These are phyloP conservation scores for Paramisgurnus dabryanus DNA, from an alignment of 2,113 vertebrate species.

Conservation along the genomic window DNA sequence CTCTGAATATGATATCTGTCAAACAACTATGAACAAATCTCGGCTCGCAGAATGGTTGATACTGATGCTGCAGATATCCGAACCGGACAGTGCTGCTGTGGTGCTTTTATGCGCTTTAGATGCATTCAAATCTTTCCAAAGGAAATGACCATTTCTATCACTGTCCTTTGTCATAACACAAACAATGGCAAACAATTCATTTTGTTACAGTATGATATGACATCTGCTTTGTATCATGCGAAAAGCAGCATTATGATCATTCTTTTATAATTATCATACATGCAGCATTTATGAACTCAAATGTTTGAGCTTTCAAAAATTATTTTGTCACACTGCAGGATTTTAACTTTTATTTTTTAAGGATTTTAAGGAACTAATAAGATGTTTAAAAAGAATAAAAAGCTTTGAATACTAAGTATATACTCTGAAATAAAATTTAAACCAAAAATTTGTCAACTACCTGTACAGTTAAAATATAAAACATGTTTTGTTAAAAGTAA, in stretches of 20 bases:
- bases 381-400: no score
- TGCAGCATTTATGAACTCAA: no score
- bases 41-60: conserved; percentile 55
- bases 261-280: no score
- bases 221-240: neutral
- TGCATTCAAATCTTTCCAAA: conserved; percentile 49
- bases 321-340: no score
- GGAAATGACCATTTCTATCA: conserved; percentile 18
- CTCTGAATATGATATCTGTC: conserved; percentile 76
- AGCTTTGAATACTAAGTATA: no score
- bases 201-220: neutral
- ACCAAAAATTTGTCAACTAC: no score
- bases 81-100: conserved; percentile 56
- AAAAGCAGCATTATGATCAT: neutral
- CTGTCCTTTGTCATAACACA: neutral
- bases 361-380: no score
- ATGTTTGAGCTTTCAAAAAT: no score
- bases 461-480: no score
- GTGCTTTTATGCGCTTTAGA: conserved; percentile 50
- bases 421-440: no score
- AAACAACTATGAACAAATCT: conserved; percentile 72
- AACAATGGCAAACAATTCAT: neutral
- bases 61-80: conserved; percentile 67
- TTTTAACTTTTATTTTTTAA: no score
- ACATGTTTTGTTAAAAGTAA: no score